Conservation (phyloP, 2,888 invertebrate genomes). For the Prenolepis imparis region DNA sequence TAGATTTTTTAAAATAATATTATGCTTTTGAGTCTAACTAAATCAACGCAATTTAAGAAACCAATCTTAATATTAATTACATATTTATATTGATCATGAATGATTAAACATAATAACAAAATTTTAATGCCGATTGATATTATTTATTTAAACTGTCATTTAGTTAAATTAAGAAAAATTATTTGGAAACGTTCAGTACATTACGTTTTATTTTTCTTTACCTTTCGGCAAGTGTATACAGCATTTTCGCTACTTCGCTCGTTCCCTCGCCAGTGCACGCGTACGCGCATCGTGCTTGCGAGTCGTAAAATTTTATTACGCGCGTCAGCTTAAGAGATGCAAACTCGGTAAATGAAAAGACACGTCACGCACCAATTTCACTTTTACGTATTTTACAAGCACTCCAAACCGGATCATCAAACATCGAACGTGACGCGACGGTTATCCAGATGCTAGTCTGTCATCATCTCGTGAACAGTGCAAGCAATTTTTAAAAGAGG, state of each 20-base stretch:
- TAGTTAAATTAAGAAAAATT: not conserved
- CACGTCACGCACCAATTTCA: slow-evolving; percentile 65
- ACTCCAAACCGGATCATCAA: slow-evolving; percentile 47
- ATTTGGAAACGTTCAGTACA: not conserved
- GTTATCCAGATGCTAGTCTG: slow-evolving; percentile 17
- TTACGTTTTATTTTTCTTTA: not conserved
- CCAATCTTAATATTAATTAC: too few species aligned
- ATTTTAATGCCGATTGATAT: not conserved
- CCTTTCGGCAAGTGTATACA: not conserved
- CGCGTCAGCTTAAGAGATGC: slow-evolving; percentile 58
- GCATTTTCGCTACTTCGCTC: slow-evolving; percentile 13
- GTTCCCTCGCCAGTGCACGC: not conserved
- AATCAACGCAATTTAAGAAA: too few species aligned
- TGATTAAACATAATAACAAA: not conserved
- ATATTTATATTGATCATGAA: not conserved
- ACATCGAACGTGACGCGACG: slow-evolving; percentile 46
- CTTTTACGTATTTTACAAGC: slow-evolving; percentile 64
- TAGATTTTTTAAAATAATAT: not conserved
- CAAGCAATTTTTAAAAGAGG: slow-evolving; percentile 20
- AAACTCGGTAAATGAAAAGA: slow-evolving; percentile 62
- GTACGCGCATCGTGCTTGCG: not conserved
- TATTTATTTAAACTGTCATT: not conserved
- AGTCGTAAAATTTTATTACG: slow-evolving; percentile 66
- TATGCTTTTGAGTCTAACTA: too few species aligned
- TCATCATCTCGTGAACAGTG: slow-evolving; percentile 13